Conservation (phyloP, 2,113 vertebrate genomes). For the Rhinoderma darwinii region DNA sequence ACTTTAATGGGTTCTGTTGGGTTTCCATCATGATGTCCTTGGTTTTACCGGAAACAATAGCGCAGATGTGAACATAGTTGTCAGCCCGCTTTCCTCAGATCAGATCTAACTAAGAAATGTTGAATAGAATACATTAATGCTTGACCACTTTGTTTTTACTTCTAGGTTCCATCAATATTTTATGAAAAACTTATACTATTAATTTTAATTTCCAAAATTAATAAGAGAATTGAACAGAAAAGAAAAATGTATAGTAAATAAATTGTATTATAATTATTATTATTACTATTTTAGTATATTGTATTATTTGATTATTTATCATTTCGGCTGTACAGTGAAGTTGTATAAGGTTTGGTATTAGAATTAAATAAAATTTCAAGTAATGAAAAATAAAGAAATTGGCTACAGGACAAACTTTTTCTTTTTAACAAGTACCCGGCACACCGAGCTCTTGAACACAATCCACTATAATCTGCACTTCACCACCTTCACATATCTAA, state of each 20-base stretch:
- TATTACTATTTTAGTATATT: background rate
- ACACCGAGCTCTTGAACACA: slow-evolving; percentile 47
- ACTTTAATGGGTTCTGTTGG: too few relatives aligned
- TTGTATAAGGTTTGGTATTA: background rate
- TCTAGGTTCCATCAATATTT: too few relatives aligned
- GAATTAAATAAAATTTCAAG: slow-evolving; percentile 5
- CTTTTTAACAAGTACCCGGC: slow-evolving; percentile 37
- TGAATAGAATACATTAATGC: too few relatives aligned
- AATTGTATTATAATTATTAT: background rate
- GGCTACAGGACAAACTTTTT: background rate
- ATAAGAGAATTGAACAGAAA: too few relatives aligned
- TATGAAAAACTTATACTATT: too few relatives aligned
- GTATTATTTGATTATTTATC: background rate
- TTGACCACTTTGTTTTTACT: background rate
- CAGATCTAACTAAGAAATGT: background rate
- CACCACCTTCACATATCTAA: slow-evolving; percentile 51
- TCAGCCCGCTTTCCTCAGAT: background rate
- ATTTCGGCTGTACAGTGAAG: background rate
- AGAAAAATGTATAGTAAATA: too few relatives aligned
- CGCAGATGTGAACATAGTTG: too few relatives aligned
- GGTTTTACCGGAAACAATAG: too few relatives aligned
- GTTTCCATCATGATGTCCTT: too few relatives aligned
- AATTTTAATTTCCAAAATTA: too few relatives aligned
- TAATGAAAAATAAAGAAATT: background rate
- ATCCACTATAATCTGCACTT: slow-evolving; percentile 40